Conservation (phyloP, 2,888 invertebrate species). For the Hydrotaea diabolus region DNA sequence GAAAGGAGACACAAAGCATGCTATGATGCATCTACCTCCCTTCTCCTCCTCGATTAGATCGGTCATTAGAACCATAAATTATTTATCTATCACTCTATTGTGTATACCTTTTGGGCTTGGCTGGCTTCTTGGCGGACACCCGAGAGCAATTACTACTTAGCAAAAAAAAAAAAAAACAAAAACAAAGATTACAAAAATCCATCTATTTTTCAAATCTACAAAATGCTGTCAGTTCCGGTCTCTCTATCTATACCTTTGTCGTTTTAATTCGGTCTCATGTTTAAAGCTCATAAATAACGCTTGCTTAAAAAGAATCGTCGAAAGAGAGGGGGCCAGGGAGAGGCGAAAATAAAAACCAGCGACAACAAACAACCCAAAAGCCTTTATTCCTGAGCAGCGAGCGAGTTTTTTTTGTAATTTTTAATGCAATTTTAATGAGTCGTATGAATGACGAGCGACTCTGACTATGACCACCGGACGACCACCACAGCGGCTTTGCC, state of each 20-base stretch:
- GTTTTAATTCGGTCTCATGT: slow-evolving; percentile 16
- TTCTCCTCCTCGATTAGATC: no score
- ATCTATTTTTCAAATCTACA: neutral
- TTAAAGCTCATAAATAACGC: slow-evolving; percentile 20
- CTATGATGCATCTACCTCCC: no score
- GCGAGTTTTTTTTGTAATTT: slow-evolving; percentile 20
- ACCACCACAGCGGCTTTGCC: neutral
- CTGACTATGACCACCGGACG: neutral
- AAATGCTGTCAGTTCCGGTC: slow-evolving; percentile 6
- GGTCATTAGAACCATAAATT: neutral
- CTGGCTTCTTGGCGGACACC: neutral
- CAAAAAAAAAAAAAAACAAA: neutral
- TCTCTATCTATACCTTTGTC: neutral
- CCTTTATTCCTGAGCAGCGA: neutral
- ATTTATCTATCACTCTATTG: neutral
- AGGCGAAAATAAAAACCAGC: neutral
- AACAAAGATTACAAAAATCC: neutral
- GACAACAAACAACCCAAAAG: neutral
- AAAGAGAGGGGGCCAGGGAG: neutral
- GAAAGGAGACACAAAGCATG: no score
- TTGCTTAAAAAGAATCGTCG: neutral
- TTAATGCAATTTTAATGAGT: slow-evolving; percentile 48
- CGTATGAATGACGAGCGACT: slow-evolving; percentile 14
- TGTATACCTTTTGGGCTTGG: neutral
- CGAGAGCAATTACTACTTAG: neutral